Evolutionary conservation across 2,888 invertebrate genomes (phyloP), one percentile per base, ranked within the genome.

Genomic region (Eupsilia transversa): DNA sequence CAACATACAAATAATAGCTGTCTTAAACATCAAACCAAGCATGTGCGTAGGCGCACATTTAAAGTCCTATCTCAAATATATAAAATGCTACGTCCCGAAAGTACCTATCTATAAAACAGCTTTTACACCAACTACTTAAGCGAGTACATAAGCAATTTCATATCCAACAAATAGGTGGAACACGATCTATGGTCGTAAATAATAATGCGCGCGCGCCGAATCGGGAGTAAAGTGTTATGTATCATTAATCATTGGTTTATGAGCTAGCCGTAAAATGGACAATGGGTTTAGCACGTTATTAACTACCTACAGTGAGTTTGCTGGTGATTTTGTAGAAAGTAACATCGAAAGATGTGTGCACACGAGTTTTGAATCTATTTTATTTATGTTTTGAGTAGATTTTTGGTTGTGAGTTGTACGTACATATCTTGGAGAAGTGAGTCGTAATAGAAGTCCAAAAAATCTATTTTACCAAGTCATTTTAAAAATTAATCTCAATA

Each of bases 171-270:
- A 94, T 92, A 86, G 88, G 86, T 80, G 33, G 79, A 88, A 91
- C 94, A 94, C 93, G 94, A 93, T 84, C 77, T 80, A 49, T 60
- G 77, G 70, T 77, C 71, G 82, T 87, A 89, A 90, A 89, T 89
- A 81, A 80, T 75, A 76, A 79, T 74, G 86, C 84, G 84, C 85
- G 82, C 70, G 80, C 87, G 82, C 84, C 82, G 85, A 85, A 77
- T 84, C 56, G 68, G 78, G 72, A 79, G 74, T 77, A 72, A 71
- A 79, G 81, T 85, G 82, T 85, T 88, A 87, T 81, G 77, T 82
- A 87, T 87, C 86, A 90, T 91, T 90, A 89, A 90, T 90, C 86
- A 75, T 74, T 69, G 63, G 56, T 82, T 75, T 85, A 81, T 63
- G 76, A 75, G 61, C 78, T 73, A 67, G 67, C 76, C 74, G 79